These are phyloP conservation scores for Xestia xanthographa DNA, from an alignment of 2,888 invertebrate species.

Conservation along the genomic window DNA sequence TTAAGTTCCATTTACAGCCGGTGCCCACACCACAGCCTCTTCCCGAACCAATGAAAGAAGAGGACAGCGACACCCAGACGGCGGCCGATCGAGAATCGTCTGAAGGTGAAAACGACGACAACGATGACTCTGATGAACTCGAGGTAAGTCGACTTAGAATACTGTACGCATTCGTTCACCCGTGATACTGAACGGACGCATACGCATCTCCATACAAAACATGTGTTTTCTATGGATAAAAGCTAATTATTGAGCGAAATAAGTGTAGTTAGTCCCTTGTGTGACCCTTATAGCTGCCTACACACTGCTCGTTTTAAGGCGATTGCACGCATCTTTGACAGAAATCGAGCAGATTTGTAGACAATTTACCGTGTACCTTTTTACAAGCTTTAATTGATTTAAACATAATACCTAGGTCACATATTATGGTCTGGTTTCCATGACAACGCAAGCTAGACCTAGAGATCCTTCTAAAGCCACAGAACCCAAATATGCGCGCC, in stretches of 20 bases:
- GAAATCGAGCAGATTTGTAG: conserved; percentile 41
- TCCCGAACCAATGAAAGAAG: conserved; percentile 73
- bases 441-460: background rate
- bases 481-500: background rate
- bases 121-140: conserved; percentile 92
- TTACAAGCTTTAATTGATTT: conserved; percentile 17
- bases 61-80: conserved; percentile 76
- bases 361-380: background rate
- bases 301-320: conserved; percentile 38
- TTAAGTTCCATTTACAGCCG: conserved; percentile 67
- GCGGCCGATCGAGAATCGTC: conserved; percentile 88
- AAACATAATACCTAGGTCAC: background rate
- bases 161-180: background rate
- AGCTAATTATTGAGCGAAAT: background rate
- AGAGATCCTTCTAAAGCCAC: background rate
- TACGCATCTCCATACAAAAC: background rate
- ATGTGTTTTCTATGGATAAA: background rate
- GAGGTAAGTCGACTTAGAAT: conserved; percentile 84
- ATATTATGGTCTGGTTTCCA: background rate
- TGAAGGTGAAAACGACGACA: conserved; percentile 92
- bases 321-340: conserved; percentile 13
- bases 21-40: conserved; percentile 71
- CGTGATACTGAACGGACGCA: background rate
- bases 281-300: conserved; percentile 20
- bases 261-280: background rate